Base-by-base conservation (phyloP, 2,113 vertebrate species). In the Sander lucioperca region DNA sequence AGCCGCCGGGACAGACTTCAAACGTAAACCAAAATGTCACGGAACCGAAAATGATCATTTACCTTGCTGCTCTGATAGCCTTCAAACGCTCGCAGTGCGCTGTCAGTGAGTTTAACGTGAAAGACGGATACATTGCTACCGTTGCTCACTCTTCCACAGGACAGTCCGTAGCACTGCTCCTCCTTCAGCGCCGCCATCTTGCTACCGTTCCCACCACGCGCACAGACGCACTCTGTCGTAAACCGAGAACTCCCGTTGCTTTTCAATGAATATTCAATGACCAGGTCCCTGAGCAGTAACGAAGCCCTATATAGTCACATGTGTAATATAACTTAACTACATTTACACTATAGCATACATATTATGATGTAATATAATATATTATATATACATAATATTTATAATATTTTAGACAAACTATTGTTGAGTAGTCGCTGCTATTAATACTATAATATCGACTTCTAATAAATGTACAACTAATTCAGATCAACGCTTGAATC, bases 141-240 rank as follows among this genome's bases (percentile, higher is more conserved):
- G 78, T 96, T 96, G 96, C 96, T 96, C 91, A 97, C 96, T 94
- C 97, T 96, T 86, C 97, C 97, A 95, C 97, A 99, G 94, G 97
- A 98, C 96, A 99, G 95, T 93, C 96, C 97, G 94, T 98, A 98
- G 93, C 96, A 96, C 96, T 94, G 96, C 94, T 96, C 96, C 96
- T 98, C 97, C 96, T 97, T 97, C 96, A 99, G 95, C 94, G 97
- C 96, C 97, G 97, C 97, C 97, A 98, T 99, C 97, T 99, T 98
- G 95, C 96, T 96, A 95, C 95, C 96, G 95, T 96, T 95, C 93
- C 95, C 94, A 95, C 95, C 94, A 93, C 93, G 94, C 95, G 94
- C 94, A 80, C 95, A 93, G 93, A 84, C 90, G 91, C 91, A 77
- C 89, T 84, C 83, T 90, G 74, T 87, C 79, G 93, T 94, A 86